Percentiles rank a stretch among this genome's conserved stretches.
These are phyloP conservation scores for Platyura marginata DNA, from an alignment of 1,140 invertebrate species.

Conservation along the genomic window DNA sequence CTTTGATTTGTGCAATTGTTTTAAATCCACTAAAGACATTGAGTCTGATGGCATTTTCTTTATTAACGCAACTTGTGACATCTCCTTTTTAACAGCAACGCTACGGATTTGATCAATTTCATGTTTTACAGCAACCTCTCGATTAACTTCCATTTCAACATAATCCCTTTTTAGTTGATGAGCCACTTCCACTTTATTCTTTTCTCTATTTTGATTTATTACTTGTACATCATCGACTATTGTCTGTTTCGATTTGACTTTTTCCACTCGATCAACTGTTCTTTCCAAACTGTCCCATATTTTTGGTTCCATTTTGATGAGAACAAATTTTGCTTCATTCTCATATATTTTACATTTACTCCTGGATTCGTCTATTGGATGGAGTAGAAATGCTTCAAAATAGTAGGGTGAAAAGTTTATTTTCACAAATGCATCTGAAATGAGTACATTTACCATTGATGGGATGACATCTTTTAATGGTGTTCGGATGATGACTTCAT, in stretches of 20 bases:
- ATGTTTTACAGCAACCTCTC: constrained; percentile 6
- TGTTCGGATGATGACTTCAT: constrained; percentile 32
- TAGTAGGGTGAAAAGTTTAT: constrained; percentile 42
- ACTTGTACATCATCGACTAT: constrained; percentile 33
- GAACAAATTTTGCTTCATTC: constrained; percentile 35
- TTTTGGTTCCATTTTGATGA: constrained; percentile 31
- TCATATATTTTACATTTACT: constrained; percentile 36
- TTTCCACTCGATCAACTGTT: constrained; percentile 29
- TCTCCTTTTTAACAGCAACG: constrained; percentile 5
- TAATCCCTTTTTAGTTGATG: constrained; percentile 10
- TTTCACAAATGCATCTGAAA: constrained; percentile 42
- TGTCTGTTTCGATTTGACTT: constrained; percentile 28
- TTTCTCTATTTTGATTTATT: constrained; percentile 28
- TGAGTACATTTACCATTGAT: constrained; percentile 39
- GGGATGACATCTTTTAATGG: constrained; percentile 30
- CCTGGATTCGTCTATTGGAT: constrained; percentile 31
- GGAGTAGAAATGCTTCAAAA: constrained; percentile 41
- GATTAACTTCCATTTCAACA: constrained; percentile 1
- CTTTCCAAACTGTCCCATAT: constrained; percentile 37
- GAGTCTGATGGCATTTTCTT: constrained; percentile 6
- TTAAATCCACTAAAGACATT: constrained; percentile 19
- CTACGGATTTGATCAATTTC: constrained; percentile 11
- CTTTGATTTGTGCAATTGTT: constrained; percentile 2
- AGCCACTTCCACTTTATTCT: constrained; percentile 28
- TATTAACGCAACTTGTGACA: constrained; percentile 8